phyloP scores from a whole-genome alignment of 2,888 invertebrate species.

The Phalangium opilio region DNA sequence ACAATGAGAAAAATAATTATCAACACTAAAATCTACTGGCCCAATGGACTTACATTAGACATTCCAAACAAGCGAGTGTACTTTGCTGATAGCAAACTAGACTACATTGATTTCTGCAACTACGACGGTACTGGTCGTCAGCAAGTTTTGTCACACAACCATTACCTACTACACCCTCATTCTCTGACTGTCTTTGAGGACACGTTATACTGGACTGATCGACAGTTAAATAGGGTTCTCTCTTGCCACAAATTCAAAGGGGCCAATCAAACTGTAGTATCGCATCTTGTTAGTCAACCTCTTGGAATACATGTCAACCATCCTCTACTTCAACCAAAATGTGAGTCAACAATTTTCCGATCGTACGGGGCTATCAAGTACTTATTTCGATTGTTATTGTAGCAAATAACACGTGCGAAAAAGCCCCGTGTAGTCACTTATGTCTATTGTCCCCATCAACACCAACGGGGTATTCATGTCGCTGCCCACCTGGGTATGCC shows the following conservation, averaged over 20 bases:
- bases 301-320: constrained; percentile 90
- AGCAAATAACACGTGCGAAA: constrained; percentile 53
- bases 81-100: constrained; percentile 92
- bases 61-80: constrained; percentile 83
- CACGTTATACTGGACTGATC: constrained; percentile 89
- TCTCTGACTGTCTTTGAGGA: constrained; percentile 90
- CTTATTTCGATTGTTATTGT: not conserved
- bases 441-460: constrained; percentile 66
- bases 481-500: constrained; percentile 73
- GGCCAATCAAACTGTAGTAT: constrained; percentile 78
- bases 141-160: constrained; percentile 44
- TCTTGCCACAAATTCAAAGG: constrained; percentile 87
- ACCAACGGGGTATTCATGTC: constrained; percentile 61
- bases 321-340: constrained; percentile 69
- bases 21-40: constrained; percentile 93
- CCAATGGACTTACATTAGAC: constrained; percentile 91
- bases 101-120: constrained; percentile 93
- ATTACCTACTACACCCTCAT: constrained; percentile 83
- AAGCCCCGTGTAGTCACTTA: constrained; percentile 65
- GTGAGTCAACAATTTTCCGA: constrained; percentile 21
- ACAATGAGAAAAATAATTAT: constrained; percentile 67
- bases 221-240: constrained; percentile 73
- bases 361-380: not conserved
- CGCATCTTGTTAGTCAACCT: constrained; percentile 85
- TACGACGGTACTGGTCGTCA: constrained; percentile 84